These are phyloP conservation scores for Hypanus sabinus DNA, from an alignment of 2,113 vertebrate species.

Conservation along the genomic window DNA sequence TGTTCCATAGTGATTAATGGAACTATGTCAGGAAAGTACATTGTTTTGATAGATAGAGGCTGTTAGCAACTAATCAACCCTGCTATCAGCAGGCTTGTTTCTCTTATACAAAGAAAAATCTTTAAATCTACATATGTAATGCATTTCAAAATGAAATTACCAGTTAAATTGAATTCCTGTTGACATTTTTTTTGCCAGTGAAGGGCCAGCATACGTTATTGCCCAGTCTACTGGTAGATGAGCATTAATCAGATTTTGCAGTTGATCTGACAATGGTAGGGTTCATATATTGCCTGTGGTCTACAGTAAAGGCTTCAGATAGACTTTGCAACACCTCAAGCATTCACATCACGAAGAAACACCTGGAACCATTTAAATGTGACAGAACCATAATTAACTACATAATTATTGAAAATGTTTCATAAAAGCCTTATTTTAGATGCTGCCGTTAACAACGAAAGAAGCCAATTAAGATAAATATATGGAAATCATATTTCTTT, in stretches of 20 bases:
- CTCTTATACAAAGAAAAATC: background rate
- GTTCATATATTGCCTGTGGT: background rate
- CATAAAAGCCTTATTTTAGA: background rate
- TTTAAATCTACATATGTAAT: constrained; percentile 7
- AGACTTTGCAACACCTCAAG: background rate
- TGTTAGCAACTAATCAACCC: background rate
- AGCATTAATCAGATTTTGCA: background rate
- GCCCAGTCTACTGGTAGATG: background rate
- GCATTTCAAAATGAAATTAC: background rate
- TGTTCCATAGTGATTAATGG: background rate
- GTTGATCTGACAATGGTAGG: background rate
- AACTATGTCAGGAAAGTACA: background rate
- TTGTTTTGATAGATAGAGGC: background rate
- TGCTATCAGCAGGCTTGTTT: background rate
- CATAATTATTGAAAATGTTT: background rate
- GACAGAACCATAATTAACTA: background rate
- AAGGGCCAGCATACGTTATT: background rate
- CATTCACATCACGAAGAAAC: constrained; percentile 10
- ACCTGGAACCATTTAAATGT: background rate
- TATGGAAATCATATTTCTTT: background rate
- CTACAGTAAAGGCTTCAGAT: background rate
- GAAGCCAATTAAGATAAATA: constrained; percentile 5
- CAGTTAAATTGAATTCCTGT: background rate
- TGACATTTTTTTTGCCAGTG: background rate
- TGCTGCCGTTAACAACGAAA: background rate